Base-by-base conservation (phyloP, 2,888 invertebrate species). In the Zygothrica quintamaculata region DNA sequence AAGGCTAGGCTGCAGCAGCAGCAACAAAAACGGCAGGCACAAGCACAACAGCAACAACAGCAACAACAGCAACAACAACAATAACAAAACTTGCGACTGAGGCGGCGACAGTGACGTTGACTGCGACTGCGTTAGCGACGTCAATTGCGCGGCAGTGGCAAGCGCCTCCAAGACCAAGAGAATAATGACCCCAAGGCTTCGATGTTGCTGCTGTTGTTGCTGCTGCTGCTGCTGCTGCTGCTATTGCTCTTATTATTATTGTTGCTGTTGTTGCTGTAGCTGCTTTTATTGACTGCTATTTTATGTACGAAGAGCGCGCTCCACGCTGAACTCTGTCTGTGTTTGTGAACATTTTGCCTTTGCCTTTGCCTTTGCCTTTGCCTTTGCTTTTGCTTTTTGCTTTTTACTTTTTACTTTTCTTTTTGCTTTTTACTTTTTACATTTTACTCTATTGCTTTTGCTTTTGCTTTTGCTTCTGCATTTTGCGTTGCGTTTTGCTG, bases 161-260 rank as follows among this genome's bases (percentile, higher is more conserved):
- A 77, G 70, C 78, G 76, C 72, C 79, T 79, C 84, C 87, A 72
- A 72, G 72, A 72, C 72, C 72, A 88, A 89, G 90, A 90, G 90
- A 90, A 90, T 90, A 90, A 90, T 90, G 90, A 90, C 90, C 90
- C 90, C 90, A 90, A 90, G 88, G 88, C 86, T 84, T 87, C 81
- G 78, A 82, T 77, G 84, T 75, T 84, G 77, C 55, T 53, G 47
- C 51, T 60, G 44, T 43, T 52, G 53, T 55, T 59, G 16, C 12
- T 57, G 50, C 31, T 53, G 68, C 44, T 65, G 58, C 37, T 66
- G 59, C 43, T 76, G 66, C 51, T 40, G 77, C 72, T 82, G 84
- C 68, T 80, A 61, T 31, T 68, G 62, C 22, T 64, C 52, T 50
- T 76, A 77, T 26, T 26, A 65, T 51, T 44, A 76, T 72, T 82